Conservation (phyloP, 2,888 invertebrate species). For the Bugulina stolonifera region DNA sequence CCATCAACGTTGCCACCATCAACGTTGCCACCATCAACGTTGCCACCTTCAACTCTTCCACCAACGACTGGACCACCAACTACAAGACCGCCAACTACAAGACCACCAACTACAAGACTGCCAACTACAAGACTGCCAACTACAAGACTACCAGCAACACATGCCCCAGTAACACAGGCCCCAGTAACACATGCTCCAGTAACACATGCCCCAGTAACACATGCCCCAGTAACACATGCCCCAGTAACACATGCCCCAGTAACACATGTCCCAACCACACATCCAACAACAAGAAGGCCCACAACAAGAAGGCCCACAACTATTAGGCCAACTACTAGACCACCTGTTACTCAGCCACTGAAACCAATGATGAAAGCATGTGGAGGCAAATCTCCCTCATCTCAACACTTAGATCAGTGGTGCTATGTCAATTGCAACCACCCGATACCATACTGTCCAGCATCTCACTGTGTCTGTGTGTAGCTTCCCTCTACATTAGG, state of each 20-base stretch:
- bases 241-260: background rate
- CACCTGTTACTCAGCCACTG: background rate
- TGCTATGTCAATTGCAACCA: background rate
- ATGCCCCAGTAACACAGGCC: background rate
- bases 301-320: background rate
- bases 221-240: background rate
- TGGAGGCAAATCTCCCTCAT: slow-evolving; percentile 31
- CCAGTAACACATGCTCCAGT: background rate
- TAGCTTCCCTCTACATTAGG: background rate
- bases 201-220: background rate
- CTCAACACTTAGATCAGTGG: background rate
- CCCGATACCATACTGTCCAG: background rate
- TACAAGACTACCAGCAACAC: background rate
- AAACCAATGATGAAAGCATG: slow-evolving; percentile 27
- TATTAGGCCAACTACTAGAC: background rate
- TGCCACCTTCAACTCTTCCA: background rate
- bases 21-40: background rate
- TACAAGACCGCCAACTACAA: background rate
- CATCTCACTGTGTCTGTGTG: background rate
- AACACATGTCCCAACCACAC: background rate
- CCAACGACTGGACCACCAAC: background rate
- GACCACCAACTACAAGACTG: background rate
- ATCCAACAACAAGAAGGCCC: background rate
- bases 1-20: background rate
- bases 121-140: background rate